Percentiles rank a stretch among this genome's conserved stretches.
These are phyloP conservation scores for Sterrhoptilus dennistouni DNA, from an alignment of 2,113 vertebrate species.

Conservation along the genomic window DNA sequence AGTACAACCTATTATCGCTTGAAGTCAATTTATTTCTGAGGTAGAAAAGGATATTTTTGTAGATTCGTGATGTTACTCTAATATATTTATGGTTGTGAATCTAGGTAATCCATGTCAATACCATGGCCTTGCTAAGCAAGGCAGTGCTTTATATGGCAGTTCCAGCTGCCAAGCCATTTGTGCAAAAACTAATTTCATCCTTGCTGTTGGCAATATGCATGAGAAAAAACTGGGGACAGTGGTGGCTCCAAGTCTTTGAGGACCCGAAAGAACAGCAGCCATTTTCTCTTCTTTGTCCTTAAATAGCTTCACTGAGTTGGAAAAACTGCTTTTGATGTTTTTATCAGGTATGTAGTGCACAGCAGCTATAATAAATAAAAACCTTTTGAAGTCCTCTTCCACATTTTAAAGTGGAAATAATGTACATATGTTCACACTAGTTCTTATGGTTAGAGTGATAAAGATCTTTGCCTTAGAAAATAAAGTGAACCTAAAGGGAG, in stretches of 20 bases:
- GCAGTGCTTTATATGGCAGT: not conserved
- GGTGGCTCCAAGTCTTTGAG: not conserved
- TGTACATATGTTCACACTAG: not conserved
- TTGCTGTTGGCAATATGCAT: not conserved
- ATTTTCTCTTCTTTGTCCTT: not conserved
- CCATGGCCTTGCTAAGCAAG: not conserved
- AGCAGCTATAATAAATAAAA: not conserved
- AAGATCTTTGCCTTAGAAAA: not conserved
- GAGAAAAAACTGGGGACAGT: not conserved
- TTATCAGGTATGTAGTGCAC: not conserved
- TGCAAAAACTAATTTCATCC: not conserved
- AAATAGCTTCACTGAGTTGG: not conserved
- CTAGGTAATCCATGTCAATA: not conserved
- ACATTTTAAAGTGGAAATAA: not conserved
- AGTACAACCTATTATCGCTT: not conserved
- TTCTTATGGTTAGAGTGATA: not conserved
- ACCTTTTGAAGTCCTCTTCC: not conserved
- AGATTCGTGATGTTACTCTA: not conserved
- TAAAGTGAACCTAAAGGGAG: not conserved
- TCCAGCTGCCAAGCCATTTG: not conserved
- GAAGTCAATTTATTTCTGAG: not conserved
- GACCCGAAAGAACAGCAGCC: not conserved
- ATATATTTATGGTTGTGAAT: not conserved
- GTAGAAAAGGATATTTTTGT: not conserved
- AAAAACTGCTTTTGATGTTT: not conserved